phyloP scores from a whole-genome alignment of 2,888 invertebrate genomes.

The Dasypogon diadema region DNA sequence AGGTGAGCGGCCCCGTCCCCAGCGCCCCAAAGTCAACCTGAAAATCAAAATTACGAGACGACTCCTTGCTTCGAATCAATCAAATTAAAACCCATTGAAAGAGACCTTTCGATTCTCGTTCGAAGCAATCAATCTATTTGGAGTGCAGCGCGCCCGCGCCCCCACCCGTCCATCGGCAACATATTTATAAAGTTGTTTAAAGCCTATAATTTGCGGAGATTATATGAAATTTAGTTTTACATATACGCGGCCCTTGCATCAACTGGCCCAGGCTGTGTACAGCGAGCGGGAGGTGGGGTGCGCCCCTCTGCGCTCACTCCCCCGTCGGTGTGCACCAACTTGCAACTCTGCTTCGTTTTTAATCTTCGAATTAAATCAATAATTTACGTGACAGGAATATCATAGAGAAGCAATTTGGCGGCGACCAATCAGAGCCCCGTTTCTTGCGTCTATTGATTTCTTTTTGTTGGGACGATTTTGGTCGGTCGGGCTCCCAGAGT shows the following conservation, averaged over 20 bases:
- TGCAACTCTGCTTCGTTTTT: conserved; percentile 53
- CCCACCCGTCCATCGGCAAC: conserved; percentile 18
- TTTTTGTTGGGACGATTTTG: conserved; percentile 12
- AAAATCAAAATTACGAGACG: conserved; percentile 40
- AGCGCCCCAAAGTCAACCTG: background rate
- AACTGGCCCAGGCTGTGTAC: too few relatives aligned
- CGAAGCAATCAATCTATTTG: conserved; percentile 46
- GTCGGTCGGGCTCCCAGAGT: too few relatives aligned
- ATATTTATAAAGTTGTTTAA: conserved; percentile 55
- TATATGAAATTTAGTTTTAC: conserved; percentile 54
- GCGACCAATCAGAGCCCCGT: conserved; percentile 19
- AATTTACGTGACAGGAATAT: conserved; percentile 57
- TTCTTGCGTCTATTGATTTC: conserved; percentile 41
- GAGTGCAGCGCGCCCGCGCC: conserved; percentile 11
- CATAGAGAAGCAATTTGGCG: conserved; percentile 49
- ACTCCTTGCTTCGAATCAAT: conserved; percentile 44
- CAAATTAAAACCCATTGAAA: conserved; percentile 47
- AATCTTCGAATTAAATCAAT: conserved; percentile 56
- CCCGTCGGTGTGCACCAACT: conserved; percentile 19
- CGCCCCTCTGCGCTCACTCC: too few relatives aligned
- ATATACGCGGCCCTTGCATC: conserved; percentile 31
- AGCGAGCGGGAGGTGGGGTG: too few relatives aligned
- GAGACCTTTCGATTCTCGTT: conserved; percentile 44
- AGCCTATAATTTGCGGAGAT: conserved; percentile 55
- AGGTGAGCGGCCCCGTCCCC: background rate